Percentiles rank a stretch among this genome's conserved stretches.
Conservation (phyloP, 1,140 invertebrate species). For the Kradibia gibbosae region DNA sequence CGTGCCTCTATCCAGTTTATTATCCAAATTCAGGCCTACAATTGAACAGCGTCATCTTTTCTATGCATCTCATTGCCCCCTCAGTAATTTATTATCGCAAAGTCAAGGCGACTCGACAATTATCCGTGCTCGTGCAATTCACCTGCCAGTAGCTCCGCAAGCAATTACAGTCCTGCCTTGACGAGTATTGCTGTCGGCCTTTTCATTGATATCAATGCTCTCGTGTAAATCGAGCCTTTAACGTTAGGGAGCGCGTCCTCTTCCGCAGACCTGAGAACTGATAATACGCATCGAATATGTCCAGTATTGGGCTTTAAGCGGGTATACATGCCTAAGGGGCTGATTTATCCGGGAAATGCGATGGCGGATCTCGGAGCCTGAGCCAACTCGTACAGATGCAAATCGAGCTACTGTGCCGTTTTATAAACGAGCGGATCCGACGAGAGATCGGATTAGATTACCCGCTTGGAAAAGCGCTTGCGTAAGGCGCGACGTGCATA, state of each 20-base stretch:
- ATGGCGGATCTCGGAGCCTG: background rate
- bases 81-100: background rate
- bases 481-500: constrained; percentile 10
- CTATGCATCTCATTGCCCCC: background rate
- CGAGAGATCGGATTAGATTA: constrained; percentile 41
- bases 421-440: constrained; percentile 38
- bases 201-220: no score
- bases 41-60: background rate
- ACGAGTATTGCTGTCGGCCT: background rate
- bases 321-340: no score
- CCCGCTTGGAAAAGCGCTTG: background rate
- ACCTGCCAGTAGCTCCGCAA: background rate
- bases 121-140: no score
- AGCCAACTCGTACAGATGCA: background rate
- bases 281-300: no score
- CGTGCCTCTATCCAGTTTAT: background rate
- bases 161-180: background rate
- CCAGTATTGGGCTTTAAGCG: no score
- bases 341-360: background rate
- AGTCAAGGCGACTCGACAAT: background rate
- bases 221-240: no score
- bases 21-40: background rate
- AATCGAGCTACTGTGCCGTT: constrained; percentile 7
- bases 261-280: no score
- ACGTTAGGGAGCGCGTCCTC: no score